Conservation (phyloP, 1,140 invertebrate genomes). For the Anagrus nilaparvatae region DNA sequence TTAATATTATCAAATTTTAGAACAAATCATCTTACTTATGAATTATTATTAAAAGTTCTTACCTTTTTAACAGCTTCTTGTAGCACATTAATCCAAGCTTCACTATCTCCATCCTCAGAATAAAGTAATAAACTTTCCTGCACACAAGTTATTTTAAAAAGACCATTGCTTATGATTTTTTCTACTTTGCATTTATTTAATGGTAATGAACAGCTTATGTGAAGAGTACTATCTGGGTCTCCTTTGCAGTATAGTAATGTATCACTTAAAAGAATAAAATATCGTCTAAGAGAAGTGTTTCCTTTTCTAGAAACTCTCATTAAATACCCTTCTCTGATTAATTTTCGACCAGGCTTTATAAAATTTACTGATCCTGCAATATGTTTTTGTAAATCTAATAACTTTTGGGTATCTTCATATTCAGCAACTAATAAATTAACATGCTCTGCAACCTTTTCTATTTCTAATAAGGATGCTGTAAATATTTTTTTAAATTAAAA, state of each 20-base stretch:
- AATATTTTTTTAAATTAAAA: constrained; percentile 18
- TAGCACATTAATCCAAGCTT: constrained; percentile 47
- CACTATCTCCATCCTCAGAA: constrained; percentile 42
- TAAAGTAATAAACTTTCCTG: constrained; percentile 48
- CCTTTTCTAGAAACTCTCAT: constrained; percentile 51
- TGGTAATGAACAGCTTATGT: constrained; percentile 49
- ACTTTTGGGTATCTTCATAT: constrained; percentile 58
- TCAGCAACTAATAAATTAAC: constrained; percentile 62
- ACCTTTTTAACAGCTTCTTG: constrained; percentile 45
- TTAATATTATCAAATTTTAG: neutral
- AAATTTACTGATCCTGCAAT: constrained; percentile 51
- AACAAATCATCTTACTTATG: constrained; percentile 1
- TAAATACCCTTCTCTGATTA: constrained; percentile 60
- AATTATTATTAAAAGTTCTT: constrained; percentile 12
- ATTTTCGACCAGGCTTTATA: constrained; percentile 54
- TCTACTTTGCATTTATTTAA: constrained; percentile 51
- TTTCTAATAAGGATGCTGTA: constrained; percentile 53
- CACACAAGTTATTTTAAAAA: constrained; percentile 49
- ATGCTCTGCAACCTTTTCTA: constrained; percentile 56
- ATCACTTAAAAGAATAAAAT: constrained; percentile 39
- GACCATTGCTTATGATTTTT: constrained; percentile 42
- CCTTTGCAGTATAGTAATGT: constrained; percentile 51
- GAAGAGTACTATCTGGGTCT: constrained; percentile 42
- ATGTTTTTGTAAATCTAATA: constrained; percentile 56
- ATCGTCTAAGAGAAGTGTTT: constrained; percentile 45